Evolutionary conservation across 2,888 invertebrate genomes (phyloP).

Genomic region (Orgyia antiqua): DNA sequence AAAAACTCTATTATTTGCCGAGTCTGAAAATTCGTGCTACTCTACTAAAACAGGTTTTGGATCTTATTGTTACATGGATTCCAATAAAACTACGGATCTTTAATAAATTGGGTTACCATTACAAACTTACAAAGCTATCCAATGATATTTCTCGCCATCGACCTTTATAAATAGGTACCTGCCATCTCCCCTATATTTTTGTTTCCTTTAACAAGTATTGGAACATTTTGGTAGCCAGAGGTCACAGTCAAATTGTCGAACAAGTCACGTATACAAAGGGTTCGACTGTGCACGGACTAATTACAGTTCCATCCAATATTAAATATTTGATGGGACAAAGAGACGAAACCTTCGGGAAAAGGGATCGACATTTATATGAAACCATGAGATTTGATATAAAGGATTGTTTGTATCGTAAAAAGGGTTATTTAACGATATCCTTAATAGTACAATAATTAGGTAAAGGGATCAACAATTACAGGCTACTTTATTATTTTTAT

Average conservation of each 20-base stretch:
- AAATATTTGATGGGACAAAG: constrained; percentile 26
- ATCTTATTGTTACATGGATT: no score
- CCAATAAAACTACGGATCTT: no score
- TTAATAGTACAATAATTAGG: no score
- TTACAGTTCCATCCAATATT: constrained; percentile 18
- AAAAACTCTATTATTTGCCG: no score
- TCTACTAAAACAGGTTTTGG: no score
- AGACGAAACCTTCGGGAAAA: constrained; percentile 10
- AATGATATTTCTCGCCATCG: constrained; percentile 16
- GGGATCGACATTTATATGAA: constrained; percentile 13
- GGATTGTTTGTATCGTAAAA: constrained; percentile 10
- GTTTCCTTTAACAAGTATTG: constrained; percentile 12
- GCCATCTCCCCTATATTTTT: constrained; percentile 19
- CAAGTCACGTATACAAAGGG: constrained; percentile 26
- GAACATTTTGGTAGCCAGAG: constrained; percentile 15
- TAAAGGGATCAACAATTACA: no score
- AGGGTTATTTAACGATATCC: no score
- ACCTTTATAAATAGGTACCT: constrained; percentile 17
- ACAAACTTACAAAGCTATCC: no score
- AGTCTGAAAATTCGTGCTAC: no score
- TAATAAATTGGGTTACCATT: no score
- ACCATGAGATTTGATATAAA: constrained; percentile 7
- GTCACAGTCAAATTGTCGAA: constrained; percentile 24
- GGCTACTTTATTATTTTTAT: no score
- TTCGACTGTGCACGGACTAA: constrained; percentile 20